Conservation (phyloP, 1,140 invertebrate species). For the Octopus sinensis region DNA sequence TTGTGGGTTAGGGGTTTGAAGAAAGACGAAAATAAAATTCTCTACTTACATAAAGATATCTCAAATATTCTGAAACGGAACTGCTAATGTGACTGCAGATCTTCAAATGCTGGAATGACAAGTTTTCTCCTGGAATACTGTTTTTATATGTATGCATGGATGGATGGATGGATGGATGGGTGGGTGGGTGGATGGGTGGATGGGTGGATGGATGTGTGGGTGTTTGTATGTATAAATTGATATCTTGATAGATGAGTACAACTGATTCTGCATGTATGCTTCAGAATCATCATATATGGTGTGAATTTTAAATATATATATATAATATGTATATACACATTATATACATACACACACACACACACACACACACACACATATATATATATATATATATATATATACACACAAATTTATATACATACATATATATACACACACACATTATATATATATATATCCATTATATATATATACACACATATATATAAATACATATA, state of each 20-base stretch:
- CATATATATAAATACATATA: slow-evolving; percentile 3
- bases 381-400: slow-evolving; percentile 2
- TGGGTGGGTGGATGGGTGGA: neutral
- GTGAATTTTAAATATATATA: neutral
- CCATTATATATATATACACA: neutral
- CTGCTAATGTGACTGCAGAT: too few species aligned
- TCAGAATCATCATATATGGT: neutral
- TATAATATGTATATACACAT: neutral
- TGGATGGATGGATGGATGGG: neutral
- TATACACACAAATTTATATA: neutral
- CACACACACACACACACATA: neutral
- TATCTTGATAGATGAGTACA: neutral
- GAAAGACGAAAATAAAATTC: too few species aligned
- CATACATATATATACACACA: neutral
- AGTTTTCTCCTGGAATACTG: neutral
- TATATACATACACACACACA: neutral
- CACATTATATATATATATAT: too few species aligned
- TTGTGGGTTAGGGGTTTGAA: too few species aligned
- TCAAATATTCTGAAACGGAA: too few species aligned
- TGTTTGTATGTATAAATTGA: neutral
- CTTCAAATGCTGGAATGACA: too few species aligned
- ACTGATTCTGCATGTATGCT: neutral
- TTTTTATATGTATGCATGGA: neutral
- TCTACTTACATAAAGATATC: too few species aligned
- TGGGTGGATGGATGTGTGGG: neutral